phyloP scores from a whole-genome alignment of 2,113 vertebrate species.

The Sarotherodon lohbergeri region DNA sequence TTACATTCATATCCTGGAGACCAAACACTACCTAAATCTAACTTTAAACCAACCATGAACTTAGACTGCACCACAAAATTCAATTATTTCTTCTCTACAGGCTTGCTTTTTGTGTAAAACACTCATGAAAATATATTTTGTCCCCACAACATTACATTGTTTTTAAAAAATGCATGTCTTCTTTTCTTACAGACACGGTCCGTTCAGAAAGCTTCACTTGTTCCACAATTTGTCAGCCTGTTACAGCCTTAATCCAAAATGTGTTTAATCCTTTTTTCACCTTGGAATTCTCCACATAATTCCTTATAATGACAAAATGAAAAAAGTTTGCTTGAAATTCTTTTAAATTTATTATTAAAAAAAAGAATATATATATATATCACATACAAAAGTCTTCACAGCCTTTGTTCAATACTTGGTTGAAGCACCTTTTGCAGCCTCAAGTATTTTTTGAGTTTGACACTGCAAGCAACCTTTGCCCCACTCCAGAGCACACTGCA shows the following conservation, averaged over 20 bases:
- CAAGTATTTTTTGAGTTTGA: neutral
- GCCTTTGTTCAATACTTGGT: neutral
- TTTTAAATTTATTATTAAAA: neutral
- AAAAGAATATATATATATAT: neutral
- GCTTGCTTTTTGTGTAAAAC: neutral
- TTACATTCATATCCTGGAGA: neutral
- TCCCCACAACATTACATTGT: neutral
- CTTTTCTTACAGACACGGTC: neutral
- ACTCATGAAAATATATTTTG: neutral
- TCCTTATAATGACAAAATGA: neutral
- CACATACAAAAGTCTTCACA: neutral
- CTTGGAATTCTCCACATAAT: neutral
- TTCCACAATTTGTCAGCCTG: neutral
- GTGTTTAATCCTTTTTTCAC: neutral
- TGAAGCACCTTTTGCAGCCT: neutral
- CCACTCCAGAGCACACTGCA: neutral
- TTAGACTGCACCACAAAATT: neutral
- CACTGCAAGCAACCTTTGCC: neutral
- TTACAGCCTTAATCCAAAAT: neutral
- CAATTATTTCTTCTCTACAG: neutral
- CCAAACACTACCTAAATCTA: neutral
- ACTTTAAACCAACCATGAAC: neutral
- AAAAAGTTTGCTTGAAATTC: neutral
- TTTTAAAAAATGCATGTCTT: neutral
- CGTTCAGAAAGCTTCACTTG: neutral